Percentiles rank a stretch among this genome's conserved stretches.
Conservation (phyloP, 2,797 vertebrate genomes). For the Chaenodraco wilsoni region DNA sequence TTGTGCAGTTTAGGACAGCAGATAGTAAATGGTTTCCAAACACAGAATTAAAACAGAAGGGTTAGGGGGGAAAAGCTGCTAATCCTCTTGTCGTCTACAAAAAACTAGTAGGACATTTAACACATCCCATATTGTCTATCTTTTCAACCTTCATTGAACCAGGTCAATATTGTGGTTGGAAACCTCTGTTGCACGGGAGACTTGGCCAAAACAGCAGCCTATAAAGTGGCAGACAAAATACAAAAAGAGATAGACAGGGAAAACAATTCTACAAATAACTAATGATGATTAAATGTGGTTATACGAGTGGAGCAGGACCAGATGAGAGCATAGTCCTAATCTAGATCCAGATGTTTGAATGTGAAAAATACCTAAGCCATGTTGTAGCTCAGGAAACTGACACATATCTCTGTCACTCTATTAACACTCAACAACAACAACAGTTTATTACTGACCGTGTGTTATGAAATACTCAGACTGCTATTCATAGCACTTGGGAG, state of each 20-base stretch:
- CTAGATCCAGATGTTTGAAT: constrained; percentile 40
- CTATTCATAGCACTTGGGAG: constrained; percentile 39
- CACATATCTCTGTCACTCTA: constrained; percentile 22
- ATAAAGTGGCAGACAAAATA: background rate
- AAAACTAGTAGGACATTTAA: background rate
- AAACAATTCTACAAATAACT: background rate
- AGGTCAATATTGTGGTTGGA: background rate
- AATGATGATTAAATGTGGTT: background rate
- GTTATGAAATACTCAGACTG: constrained; percentile 34
- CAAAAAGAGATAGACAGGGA: background rate
- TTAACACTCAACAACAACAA: constrained; percentile 27
- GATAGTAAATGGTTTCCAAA: constrained; percentile 47
- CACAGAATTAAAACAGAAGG: constrained; percentile 38
- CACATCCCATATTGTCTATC: background rate
- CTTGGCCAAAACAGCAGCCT: background rate
- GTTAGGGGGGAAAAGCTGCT: background rate
- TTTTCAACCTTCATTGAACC: background rate
- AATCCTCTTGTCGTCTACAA: constrained; percentile 27
- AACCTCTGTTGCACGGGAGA: background rate
- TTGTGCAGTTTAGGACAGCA: background rate
- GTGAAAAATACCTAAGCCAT: constrained; percentile 3
- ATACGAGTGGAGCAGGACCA: background rate
- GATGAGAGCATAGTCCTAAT: background rate
- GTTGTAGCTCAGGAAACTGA: constrained; percentile 31
- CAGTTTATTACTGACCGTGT: constrained; percentile 25